Evolutionary conservation across 53 echinoderm and acorn worm species (phyloP).

Genomic region (Stichopus horrens): DNA sequence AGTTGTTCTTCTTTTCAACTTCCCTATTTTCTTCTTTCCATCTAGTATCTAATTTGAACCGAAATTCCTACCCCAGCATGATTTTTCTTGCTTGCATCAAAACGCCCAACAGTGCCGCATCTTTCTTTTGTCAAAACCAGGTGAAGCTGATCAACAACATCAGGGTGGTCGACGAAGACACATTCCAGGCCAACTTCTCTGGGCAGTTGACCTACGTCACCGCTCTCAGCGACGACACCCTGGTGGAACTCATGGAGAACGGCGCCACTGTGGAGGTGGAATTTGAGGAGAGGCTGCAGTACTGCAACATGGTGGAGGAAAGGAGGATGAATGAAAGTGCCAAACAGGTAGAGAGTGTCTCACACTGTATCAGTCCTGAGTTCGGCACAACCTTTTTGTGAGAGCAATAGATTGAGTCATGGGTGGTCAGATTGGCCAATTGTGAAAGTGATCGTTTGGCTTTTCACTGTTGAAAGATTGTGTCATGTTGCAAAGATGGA

Average conservation of each 20-base stretch:
- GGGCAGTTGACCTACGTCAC: slow-evolving; percentile 92
- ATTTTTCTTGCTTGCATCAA: too few relatives aligned
- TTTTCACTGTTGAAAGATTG: too few relatives aligned
- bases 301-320: slow-evolving; percentile 78
- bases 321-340: slow-evolving; percentile 81
- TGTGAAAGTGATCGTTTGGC: too few relatives aligned
- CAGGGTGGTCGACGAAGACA: slow-evolving; percentile 74
- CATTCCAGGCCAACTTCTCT: slow-evolving; percentile 78
- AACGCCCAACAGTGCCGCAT: too few relatives aligned
- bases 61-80: not conserved
- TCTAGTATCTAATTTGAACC: not conserved
- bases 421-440: too few relatives aligned
- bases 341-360: slow-evolving; percentile 62
- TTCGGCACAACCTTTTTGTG: too few relatives aligned
- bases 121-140: slow-evolving; percentile 28
- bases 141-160: slow-evolving; percentile 91
- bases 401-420: too few relatives aligned
- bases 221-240: slow-evolving; percentile 80
- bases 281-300: slow-evolving; percentile 81
- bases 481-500: too few relatives aligned
- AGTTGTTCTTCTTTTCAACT: not conserved
- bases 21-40: not conserved
- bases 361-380: too few relatives aligned
- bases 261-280: slow-evolving; percentile 71
- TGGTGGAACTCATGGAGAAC: slow-evolving; percentile 65